phyloP scores from a whole-genome alignment of 2,113 vertebrate species.

The Elephantulus edwardii region DNA sequence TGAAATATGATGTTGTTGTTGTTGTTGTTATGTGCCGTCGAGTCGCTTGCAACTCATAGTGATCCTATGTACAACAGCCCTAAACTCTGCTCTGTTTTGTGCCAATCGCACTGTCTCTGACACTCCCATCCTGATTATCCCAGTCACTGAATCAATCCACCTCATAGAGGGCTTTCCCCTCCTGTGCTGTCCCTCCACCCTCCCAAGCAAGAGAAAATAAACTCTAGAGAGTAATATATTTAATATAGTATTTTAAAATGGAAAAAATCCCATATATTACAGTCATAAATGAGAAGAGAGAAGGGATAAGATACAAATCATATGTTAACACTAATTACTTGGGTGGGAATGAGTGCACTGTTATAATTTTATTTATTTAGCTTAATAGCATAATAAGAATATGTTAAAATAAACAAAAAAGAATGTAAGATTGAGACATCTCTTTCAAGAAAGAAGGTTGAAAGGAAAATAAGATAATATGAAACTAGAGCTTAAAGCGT shows the following conservation, averaged over 20 bases:
- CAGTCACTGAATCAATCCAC: no score
- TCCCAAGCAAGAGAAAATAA: no score
- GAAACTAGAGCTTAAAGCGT: neutral
- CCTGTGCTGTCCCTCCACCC: no score
- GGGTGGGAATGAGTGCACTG: no score
- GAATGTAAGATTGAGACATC: neutral
- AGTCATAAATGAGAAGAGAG: slow-evolving; percentile 1
- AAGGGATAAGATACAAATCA: neutral
- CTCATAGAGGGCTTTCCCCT: no score
- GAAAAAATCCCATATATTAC: neutral
- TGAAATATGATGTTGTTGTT: neutral
- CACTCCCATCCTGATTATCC: no score
- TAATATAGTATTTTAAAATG: neutral
- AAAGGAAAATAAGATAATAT: neutral
- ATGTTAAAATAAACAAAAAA: neutral
- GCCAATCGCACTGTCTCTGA: no score
- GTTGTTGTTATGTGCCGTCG: no score
- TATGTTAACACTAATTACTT: neutral
- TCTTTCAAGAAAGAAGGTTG: neutral
- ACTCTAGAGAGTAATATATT: neutral
- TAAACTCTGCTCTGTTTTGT: no score
- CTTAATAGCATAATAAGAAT: neutral
- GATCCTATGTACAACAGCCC: no score
- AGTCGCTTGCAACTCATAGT: no score
- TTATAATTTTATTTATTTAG: neutral